Evolutionary conservation across 2,113 vertebrate species (phyloP), one percentile per base, ranked within the genome.

Genomic region (Danio rerio): DNA sequence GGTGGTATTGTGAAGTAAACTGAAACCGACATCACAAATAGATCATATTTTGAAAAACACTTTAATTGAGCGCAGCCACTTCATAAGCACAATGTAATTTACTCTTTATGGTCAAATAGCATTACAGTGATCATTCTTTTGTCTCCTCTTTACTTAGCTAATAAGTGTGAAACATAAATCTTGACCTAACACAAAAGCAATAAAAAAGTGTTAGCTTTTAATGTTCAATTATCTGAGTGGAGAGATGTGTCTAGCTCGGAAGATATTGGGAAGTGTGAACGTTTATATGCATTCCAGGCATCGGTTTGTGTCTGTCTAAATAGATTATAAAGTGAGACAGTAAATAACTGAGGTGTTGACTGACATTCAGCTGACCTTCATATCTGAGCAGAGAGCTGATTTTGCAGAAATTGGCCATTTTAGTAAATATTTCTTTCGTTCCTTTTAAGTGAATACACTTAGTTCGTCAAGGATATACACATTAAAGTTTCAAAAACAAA

Each of bases 151-250:
- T 50, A 62, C 45, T 62, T 78, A 31, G 75, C 18, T 78, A 63
- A 78, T 52, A 56, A 62, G 56, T 9, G 10, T 45, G 18, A 45
- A 52, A 52, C 47, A 63, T 78, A 78, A 78, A 63, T 78, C 59
- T 62, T 21, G 20, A n/a, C 20, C 20, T 52, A 62, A 62, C 20
- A 50, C 45, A 63, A 50, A 47, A 78, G 75, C 58, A 62, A 63
- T 63, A 62, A n/a, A 62, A n/a, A 31, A 31, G 31, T 31, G 5
- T 21, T 45, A 45, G 42, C 42, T 75, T 75, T 75, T 61, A 75
- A n/a, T n/a, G 47, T 78, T 63, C 2, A 78, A 78, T 78, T 78
- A 52, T 78, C 59, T 75, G 42, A 75, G 73, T 45, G 55, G 72
- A n/a, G 43, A 20, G 31, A 75, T 15, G 42, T 12, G 6, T 59